phyloP scores from a whole-genome alignment of 2,113 vertebrate genomes.

The Vulpes lagopus region DNA sequence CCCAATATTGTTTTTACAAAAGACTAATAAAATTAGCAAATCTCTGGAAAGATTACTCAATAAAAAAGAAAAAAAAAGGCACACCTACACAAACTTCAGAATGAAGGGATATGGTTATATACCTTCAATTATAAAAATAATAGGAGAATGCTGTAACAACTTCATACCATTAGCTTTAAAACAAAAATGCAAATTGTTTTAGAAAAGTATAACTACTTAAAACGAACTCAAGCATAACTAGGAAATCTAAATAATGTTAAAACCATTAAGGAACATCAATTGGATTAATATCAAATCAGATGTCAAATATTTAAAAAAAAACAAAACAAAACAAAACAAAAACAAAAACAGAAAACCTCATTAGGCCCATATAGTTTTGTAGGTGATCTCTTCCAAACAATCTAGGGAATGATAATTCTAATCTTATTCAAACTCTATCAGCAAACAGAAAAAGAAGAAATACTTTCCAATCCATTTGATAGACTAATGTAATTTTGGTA shows the following conservation, averaged over 20 bases:
- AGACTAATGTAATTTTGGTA: background rate
- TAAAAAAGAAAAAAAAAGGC: background rate
- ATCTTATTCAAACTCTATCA: constrained; percentile 1
- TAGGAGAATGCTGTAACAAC: background rate
- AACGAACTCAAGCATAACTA: background rate
- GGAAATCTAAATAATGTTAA: background rate
- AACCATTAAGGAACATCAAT: background rate
- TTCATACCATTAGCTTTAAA: background rate
- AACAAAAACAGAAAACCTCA: background rate
- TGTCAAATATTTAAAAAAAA: background rate
- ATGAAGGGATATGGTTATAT: background rate
- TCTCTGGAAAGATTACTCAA: background rate
- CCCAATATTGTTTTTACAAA: background rate
- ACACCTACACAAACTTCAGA: background rate
- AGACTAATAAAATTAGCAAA: background rate
- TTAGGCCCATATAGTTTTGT: background rate
- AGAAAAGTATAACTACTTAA: background rate
- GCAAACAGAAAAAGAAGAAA: background rate
- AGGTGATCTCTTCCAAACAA: background rate
- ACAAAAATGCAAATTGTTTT: constrained; percentile 8
- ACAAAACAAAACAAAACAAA: background rate
- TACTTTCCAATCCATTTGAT: background rate
- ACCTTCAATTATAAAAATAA: background rate
- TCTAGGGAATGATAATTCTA: background rate
- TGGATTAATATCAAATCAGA: background rate